phyloP scores from a whole-genome alignment of 2,113 vertebrate genomes.

The Polyodon spathula region DNA sequence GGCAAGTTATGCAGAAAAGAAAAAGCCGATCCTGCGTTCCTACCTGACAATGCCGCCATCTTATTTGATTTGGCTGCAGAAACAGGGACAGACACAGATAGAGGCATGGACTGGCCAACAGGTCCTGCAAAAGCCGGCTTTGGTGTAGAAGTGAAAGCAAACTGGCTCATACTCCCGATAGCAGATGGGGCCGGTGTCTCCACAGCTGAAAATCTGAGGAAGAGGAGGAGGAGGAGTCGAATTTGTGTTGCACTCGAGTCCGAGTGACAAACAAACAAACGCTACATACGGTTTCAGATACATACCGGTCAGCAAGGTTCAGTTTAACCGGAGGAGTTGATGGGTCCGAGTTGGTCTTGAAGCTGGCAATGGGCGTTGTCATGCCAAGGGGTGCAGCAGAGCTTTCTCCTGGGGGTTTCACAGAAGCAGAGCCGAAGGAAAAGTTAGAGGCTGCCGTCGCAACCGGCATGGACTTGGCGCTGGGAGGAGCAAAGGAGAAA shows the following conservation, averaged over 20 bases:
- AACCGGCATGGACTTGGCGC: slow-evolving; percentile 26
- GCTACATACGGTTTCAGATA: slow-evolving; percentile 4
- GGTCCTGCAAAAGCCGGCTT: slow-evolving; percentile 45
- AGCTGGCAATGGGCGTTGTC: slow-evolving; percentile 25
- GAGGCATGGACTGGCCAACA: slow-evolving; percentile 30
- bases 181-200: slow-evolving; percentile 46
- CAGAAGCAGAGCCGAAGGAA: slow-evolving; percentile 50
- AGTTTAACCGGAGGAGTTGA: slow-evolving; percentile 59
- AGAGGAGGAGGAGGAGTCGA: not conserved
- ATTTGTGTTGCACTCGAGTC: no score
- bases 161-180: slow-evolving; percentile 29
- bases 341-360: slow-evolving; percentile 40
- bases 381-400: slow-evolving; percentile 9
- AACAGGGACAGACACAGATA: no score
- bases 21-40: no score
- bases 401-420: slow-evolving; percentile 48
- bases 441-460: slow-evolving; percentile 32
- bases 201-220: slow-evolving; percentile 60
- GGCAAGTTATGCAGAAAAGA: no score
- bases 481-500: slow-evolving; percentile 16
- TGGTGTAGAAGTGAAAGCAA: slow-evolving; percentile 55
- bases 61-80: no score
- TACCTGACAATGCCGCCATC: no score
- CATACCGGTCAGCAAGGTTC: slow-evolving; percentile 84
- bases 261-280: no score